These are phyloP conservation scores for Oscheius sp. DNA, from an alignment of 2,888 invertebrate species.

Conservation along the genomic window DNA sequence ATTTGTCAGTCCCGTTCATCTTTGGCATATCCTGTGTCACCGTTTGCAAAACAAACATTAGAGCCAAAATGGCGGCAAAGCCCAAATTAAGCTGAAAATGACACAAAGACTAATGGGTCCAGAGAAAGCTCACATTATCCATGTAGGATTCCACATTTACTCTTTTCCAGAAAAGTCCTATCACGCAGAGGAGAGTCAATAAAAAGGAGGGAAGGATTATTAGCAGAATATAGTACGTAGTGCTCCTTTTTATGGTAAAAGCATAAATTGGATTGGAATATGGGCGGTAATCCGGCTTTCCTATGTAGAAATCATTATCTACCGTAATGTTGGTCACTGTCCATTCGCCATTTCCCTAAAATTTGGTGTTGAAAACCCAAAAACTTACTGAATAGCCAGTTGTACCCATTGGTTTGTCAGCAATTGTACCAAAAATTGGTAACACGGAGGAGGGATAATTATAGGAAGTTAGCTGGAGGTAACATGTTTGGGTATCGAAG, in stretches of 20 bases:
- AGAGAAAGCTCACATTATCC: constrained; percentile 1
- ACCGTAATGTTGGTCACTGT: not conserved
- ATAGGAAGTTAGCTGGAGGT: constrained; percentile 1
- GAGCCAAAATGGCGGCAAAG: constrained; percentile 32
- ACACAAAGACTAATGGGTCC: not conserved
- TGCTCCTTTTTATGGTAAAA: not conserved
- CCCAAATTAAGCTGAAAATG: constrained; percentile 32
- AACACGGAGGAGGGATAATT: constrained; percentile 1
- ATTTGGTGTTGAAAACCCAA: not conserved
- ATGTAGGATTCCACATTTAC: constrained; percentile 4
- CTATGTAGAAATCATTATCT: not conserved
- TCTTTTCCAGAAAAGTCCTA: constrained; percentile 10
- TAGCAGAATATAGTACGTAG: not conserved
- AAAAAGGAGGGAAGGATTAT: constrained; percentile 15
- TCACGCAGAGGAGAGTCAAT: not conserved
- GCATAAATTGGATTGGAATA: not conserved
- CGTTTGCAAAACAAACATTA: constrained; percentile 21
- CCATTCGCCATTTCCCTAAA: constrained; percentile 23
- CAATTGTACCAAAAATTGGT: not conserved
- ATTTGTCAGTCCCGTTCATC: constrained; percentile 3
- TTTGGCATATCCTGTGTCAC: constrained; percentile 16
- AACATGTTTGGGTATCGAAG: constrained; percentile 3
- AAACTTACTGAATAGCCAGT: not conserved
- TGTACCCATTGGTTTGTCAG: not conserved
- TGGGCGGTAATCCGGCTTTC: not conserved